These are phyloP conservation scores for Poecile atricapillus DNA, from an alignment of 2,113 vertebrate genomes.

Conservation along the genomic window DNA sequence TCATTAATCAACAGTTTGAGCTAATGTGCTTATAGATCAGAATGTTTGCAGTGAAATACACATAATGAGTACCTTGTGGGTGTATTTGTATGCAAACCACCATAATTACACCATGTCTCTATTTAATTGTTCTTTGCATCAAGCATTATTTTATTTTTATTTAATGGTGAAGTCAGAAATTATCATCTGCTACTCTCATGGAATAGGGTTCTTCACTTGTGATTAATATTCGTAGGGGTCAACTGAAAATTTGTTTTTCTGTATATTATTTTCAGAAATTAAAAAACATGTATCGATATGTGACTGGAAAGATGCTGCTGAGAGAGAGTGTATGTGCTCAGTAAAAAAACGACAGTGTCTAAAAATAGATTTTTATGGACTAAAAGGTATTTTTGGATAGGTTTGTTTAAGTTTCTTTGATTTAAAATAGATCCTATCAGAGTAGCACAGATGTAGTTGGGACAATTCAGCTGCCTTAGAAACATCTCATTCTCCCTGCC, in stretches of 20 bases:
- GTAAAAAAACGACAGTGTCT: background rate
- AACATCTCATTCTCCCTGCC: background rate
- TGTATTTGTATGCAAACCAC: background rate
- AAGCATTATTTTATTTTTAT: background rate
- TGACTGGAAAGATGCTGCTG: background rate
- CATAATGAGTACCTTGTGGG: background rate
- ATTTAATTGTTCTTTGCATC: background rate
- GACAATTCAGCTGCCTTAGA: slow-evolving; percentile 1
- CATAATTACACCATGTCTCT: background rate
- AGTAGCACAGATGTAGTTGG: background rate
- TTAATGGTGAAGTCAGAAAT: background rate
- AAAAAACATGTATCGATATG: background rate
- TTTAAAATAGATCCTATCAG: slow-evolving; percentile 12
- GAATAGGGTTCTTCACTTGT: background rate
- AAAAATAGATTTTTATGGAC: slow-evolving; percentile 8
- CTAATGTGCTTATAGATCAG: background rate
- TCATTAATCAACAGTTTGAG: background rate
- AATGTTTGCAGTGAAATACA: background rate
- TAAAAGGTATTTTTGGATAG: slow-evolving; percentile 39
- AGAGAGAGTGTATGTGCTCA: background rate
- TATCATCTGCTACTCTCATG: background rate
- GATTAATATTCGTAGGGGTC: background rate
- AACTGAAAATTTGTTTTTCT: background rate
- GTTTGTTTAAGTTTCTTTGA: background rate
- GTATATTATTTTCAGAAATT: background rate